Evolutionary conservation across 1,140 invertebrate species (phyloP), one percentile per base, ranked within the genome.

Genomic region (Phortica variegata): DNA sequence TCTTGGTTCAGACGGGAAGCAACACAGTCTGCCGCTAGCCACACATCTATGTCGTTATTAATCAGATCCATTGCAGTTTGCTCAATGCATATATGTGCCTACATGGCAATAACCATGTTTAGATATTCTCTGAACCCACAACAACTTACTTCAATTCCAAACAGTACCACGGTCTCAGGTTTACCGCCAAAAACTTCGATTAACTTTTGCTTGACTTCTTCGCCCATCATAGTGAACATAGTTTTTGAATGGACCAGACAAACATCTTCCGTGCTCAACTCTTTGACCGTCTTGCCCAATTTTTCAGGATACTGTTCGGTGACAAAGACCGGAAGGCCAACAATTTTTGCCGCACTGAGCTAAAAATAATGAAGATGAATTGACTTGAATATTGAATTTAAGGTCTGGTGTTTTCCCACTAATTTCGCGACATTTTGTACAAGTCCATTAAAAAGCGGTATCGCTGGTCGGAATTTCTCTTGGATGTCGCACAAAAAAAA

Each of bases 401-500:
- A 13, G 38, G 4, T 34, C 34, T 8, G 32, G 32, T 15, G 32
- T 26, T 48, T 37, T 42, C 21, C 17, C 21, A 87, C 86, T 83
- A 95, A 79, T 79, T 91, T 87, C 26, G 81, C 80, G 1, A 88
- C 83, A 43, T 89, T 87, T 53, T 81, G 77, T 1, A 89, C 79
- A 13, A 94, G 84, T 69, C 88, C 85, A 3, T 85, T 82, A 61
- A 91, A 81, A 15, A 60, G 33, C 54, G 83, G 81, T 52, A 93
- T 86, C 7, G 79, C 84, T 7, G 82, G 82, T 20, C 84, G 75
- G 66, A 93, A 93, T 58, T 85, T 87, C 73, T 93, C 90, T 74
- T 95, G 92, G 16, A 95, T 79, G 66, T 95, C 92, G 71, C 92
- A 95, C 38, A 93, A 75, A 23, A 95, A 79, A 43, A 95, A 82